These are phyloP conservation scores for Eudyptes chrysolophus DNA, from an alignment of 2,113 vertebrate species.

Conservation along the genomic window DNA sequence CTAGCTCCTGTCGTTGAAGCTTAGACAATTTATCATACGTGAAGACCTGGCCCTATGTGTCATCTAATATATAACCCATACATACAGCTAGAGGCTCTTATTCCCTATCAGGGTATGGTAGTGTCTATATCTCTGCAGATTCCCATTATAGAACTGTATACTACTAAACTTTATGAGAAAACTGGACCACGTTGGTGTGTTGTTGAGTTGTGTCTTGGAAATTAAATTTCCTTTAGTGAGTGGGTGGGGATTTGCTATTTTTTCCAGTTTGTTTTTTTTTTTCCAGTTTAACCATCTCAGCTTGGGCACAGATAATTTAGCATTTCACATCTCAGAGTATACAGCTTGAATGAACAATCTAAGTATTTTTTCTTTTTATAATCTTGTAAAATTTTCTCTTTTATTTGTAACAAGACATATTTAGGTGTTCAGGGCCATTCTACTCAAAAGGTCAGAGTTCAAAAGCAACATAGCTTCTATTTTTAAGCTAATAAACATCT, in stretches of 20 bases:
- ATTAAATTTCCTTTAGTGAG: not conserved
- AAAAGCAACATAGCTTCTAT: slow-evolving; percentile 1
- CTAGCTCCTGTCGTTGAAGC: not conserved
- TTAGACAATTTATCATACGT: not conserved
- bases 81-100: not conserved
- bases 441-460: slow-evolving; percentile 13
- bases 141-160: not conserved
- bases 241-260: not conserved
- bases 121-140: not conserved
- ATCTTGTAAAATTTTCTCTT: not conserved
- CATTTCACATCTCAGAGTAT: not conserved
- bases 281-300: not conserved
- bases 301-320: not conserved
- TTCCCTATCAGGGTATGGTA: not conserved
- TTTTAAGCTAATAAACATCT: slow-evolving; percentile 30
- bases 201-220: not conserved
- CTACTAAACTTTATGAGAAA: not conserved
- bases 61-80: not conserved
- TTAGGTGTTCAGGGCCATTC: not conserved
- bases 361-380: not conserved
- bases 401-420: not conserved
- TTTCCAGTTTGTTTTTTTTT: too few species aligned
- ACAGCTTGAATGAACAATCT: not conserved
- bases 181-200: not conserved
- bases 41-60: not conserved